phyloP scores from a whole-genome alignment of 2,888 invertebrate species.

The Spodoptera picta region DNA sequence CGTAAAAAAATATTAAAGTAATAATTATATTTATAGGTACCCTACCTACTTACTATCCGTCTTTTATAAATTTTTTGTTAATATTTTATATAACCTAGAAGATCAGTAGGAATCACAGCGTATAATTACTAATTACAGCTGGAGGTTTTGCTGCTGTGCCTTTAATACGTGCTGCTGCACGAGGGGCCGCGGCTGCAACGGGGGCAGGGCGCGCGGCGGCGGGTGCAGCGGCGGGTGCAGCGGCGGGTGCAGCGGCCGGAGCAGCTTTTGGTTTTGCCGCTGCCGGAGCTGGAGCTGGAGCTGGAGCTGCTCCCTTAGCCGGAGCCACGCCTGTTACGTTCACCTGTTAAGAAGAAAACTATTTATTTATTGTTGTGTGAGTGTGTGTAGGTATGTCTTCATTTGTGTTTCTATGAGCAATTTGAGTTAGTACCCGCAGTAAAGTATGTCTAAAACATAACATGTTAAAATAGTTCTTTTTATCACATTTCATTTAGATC shows the following conservation, averaged over 20 bases:
- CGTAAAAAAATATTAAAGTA: too few species aligned
- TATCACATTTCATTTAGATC: too few species aligned
- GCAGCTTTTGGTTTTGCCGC: constrained; percentile 67
- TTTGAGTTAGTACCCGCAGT: too few species aligned
- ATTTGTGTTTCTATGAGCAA: too few species aligned
- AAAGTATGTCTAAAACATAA: too few species aligned
- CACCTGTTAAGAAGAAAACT: constrained; percentile 60
- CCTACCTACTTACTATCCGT: too few species aligned
- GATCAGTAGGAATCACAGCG: not conserved
- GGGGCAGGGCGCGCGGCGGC: constrained; percentile 84
- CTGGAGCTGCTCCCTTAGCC: constrained; percentile 44
- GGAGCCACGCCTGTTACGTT: constrained; percentile 81
- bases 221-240: constrained; percentile 80
- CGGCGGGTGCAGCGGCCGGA: constrained; percentile 72
- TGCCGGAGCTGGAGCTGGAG: constrained; percentile 63
- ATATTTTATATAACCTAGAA: too few species aligned
- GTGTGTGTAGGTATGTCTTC: too few species aligned
- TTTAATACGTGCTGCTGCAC: constrained; percentile 9
- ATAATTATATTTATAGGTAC: too few species aligned
- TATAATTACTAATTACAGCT: constrained; percentile 48
- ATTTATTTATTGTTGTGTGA: too few species aligned
- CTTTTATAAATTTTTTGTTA: too few species aligned
- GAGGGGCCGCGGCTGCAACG: constrained; percentile 38
- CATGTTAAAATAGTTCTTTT: too few species aligned
- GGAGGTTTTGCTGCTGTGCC: constrained; percentile 28